These are phyloP conservation scores for Apamea monoglypha DNA, from an alignment of 2,888 invertebrate genomes.

Conservation along the genomic window DNA sequence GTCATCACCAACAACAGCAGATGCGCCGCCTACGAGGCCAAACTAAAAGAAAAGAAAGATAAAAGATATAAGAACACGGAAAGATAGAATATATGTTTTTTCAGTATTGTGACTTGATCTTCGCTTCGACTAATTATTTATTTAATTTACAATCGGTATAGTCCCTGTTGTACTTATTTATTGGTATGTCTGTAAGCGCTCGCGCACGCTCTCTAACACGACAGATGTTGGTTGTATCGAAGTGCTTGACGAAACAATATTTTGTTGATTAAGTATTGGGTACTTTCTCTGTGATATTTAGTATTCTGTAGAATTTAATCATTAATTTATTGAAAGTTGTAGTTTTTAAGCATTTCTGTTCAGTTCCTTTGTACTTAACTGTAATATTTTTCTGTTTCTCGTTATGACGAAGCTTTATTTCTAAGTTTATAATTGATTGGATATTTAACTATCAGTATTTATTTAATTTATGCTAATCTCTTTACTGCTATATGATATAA, in stretches of 20 bases:
- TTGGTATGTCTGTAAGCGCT: slow-evolving; percentile 72
- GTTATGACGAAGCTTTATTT: slow-evolving; percentile 67
- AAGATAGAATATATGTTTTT: slow-evolving; percentile 67
- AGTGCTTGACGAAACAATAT: slow-evolving; percentile 86
- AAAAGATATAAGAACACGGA: slow-evolving; percentile 64
- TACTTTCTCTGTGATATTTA: slow-evolving; percentile 90
- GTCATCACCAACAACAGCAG: slow-evolving; percentile 71
- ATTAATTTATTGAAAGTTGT: slow-evolving; percentile 87
- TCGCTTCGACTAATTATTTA: slow-evolving; percentile 69
- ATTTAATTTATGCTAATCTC: slow-evolving; percentile 75
- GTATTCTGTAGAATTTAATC: slow-evolving; percentile 87
- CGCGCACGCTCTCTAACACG: slow-evolving; percentile 77
- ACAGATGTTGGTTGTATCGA: slow-evolving; percentile 76
- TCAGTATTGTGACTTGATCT: slow-evolving; percentile 64
- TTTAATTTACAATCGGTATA: slow-evolving; percentile 70
- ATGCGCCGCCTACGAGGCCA: slow-evolving; percentile 77
- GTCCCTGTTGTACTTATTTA: slow-evolving; percentile 77
- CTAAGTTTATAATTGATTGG: slow-evolving; percentile 72
- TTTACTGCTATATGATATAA: slow-evolving; percentile 66
- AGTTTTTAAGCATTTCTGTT: slow-evolving; percentile 81
- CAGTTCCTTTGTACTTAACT: slow-evolving; percentile 82
- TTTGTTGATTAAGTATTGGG: slow-evolving; percentile 89
- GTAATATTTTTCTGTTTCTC: slow-evolving; percentile 70
- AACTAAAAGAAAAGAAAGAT: slow-evolving; percentile 78
- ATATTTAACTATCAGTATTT: slow-evolving; percentile 73